These are phyloP conservation scores for Drosophila nasuta DNA, from an alignment of 1,140 invertebrate species.

Conservation along the genomic window DNA sequence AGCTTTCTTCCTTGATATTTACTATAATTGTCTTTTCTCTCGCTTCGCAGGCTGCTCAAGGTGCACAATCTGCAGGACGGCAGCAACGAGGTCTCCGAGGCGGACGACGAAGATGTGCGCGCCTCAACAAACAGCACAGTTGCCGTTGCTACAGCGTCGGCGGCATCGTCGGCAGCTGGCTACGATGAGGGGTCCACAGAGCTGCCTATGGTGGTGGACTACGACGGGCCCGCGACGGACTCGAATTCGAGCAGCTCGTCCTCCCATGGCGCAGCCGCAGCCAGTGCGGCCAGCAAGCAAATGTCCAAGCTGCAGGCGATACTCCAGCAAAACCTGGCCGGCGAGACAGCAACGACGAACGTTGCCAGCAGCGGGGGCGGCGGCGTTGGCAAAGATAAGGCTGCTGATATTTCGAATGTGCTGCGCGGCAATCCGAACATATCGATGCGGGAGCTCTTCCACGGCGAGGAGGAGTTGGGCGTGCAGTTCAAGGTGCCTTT, in stretches of 20 bases:
- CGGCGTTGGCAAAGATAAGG: conserved; percentile 13
- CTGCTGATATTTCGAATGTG: conserved; percentile 83
- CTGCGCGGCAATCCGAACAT: conserved; percentile 92
- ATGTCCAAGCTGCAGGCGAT: conserved; percentile 81
- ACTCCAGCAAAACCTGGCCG: conserved; percentile 69
- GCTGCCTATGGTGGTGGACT: conserved; percentile 68
- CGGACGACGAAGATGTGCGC: conserved; percentile 64
- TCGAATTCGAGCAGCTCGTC: conserved; percentile 74
- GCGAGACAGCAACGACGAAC: conserved; percentile 2
- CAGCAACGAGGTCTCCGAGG: conserved; percentile 85
- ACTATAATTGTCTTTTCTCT: no score
- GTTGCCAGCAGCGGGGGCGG: neutral
- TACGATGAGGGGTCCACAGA: conserved; percentile 40
- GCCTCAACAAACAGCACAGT: conserved; percentile 54
- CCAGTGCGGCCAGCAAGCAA: conserved; percentile 48
- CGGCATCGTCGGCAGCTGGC: neutral
- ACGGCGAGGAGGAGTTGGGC: conserved; percentile 92
- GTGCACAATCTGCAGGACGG: conserved; percentile 89
- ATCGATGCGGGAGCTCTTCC: conserved; percentile 91
- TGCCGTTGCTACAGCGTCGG: conserved; percentile 55
- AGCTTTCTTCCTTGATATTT: no score
- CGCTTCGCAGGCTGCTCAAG: conserved; percentile 87
- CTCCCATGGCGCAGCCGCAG: conserved; percentile 28
- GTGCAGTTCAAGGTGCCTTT: conserved; percentile 87
- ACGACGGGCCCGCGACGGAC: conserved; percentile 64